Percentiles rank a stretch among this genome's conserved stretches.
Conservation (phyloP, 2,113 vertebrate species). For the Perca schrenkii region DNA sequence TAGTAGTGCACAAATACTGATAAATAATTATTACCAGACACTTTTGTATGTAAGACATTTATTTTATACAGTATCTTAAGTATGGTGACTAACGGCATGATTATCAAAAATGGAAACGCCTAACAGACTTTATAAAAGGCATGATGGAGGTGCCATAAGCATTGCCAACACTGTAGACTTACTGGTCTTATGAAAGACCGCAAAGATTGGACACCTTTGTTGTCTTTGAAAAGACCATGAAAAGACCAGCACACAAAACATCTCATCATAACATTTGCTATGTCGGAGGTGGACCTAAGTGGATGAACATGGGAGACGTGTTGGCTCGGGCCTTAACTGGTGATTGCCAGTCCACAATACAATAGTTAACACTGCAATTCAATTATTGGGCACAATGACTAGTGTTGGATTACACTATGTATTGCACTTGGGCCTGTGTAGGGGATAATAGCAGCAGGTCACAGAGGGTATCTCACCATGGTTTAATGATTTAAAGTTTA, state of each 20-base stretch:
- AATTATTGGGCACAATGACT: not conserved
- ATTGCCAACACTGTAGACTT: not conserved
- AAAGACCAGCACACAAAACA: constrained; percentile 22
- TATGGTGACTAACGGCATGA: not conserved
- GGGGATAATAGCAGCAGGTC: not conserved
- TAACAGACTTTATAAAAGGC: not conserved
- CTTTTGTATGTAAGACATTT: not conserved
- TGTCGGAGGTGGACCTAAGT: not conserved
- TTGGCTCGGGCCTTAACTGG: not conserved
- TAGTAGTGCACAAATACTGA: not conserved
- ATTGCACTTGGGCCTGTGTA: not conserved
- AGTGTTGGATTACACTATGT: not conserved
- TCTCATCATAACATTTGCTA: not conserved
- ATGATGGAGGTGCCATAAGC: not conserved
- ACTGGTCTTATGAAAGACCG: not conserved
- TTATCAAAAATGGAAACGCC: not conserved
- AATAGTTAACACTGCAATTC: not conserved
- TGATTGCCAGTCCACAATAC: no score
- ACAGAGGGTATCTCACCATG: not conserved
- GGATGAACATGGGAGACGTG: not conserved
- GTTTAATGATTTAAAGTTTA: not conserved
- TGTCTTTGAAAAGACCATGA: no score
- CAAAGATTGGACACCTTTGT: no score
- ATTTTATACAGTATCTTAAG: not conserved
- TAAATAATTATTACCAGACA: not conserved